Evolutionary conservation across 2,797 vertebrate genomes (phyloP), one percentile per base, ranked within the genome.

Genomic region (Aphelocoma californica): DNA sequence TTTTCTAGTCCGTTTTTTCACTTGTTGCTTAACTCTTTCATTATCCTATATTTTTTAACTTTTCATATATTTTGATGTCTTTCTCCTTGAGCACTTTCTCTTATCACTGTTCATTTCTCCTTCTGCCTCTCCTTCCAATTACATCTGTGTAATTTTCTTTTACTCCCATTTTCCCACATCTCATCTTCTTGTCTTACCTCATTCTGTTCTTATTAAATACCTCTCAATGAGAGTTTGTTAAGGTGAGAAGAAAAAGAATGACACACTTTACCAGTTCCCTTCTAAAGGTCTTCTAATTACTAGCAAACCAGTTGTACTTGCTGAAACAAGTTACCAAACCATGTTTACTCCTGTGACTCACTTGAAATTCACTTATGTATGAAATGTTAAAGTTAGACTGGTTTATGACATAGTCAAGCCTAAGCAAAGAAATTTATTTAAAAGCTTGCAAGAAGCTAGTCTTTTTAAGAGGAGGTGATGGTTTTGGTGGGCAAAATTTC

Each of bases 231-330:
- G 44, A 60, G 17, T 51, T 90, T 72, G 23, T 82, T 56, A 83
- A 64, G 32, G 14, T 66, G 77, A 81, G 36, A 67, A 88, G 32
- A 36, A 75, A 88, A 93, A 51, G 3, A 87, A 15, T 36, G 31
- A 42, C 45, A 36, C 42, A 15, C 38, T 79, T 57, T 38, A 4
- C 50, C 28, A 40, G 25, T 62, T 75, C 36, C 4, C 1, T 86
- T 88, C 32, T 44, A 62, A 84, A 72, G 62, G n/a, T 71, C 29
- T 36, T 78, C 45, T 91, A 64, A 73, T 85, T 89, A 57, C 42
- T 74, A 50, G 29, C 18, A 85, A 82, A 62, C 20, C 17, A 66
- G 54, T 67, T 73, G 45, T 66, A 66, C 70, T 82, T 80, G 18
- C 40, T 82, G 54, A 85, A 89, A 53, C n/a, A 70, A 91, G 80